Base-by-base conservation (phyloP, 2,797 vertebrate genomes). In the Lacerta bilineata region DNA sequence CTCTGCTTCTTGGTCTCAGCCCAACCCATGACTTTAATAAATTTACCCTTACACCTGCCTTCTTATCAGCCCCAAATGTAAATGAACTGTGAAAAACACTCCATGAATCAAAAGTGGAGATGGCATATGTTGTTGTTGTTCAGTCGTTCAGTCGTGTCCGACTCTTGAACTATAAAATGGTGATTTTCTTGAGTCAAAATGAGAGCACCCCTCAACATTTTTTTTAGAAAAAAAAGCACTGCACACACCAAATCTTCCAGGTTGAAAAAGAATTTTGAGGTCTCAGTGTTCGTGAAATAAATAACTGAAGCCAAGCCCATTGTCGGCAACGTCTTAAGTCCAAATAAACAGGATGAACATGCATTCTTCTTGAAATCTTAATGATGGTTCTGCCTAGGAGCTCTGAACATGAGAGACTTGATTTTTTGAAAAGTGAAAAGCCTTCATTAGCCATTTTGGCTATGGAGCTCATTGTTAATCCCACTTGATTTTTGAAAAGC, bases 291-390 rank as follows among this genome's bases (percentile, higher is more conserved):
- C 71, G 89, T 80, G 61, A 91, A 69, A 71, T 91, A 88, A 83
- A 86, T 85, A 88, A 88, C 55, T 82, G n/a, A 77, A 64, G 43
- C 83, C 89, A 88, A 93, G 55, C 27, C 90, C 41, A 41, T 88
- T 92, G 87, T 91, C 78, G 69, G 68, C n/a, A 94, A 88, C 20
- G 9, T 64, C 85, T 86, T 85, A 89, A 91, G 93, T 50, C 75
- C 84, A 88, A 93, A 92, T 78, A 91, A 90, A 89, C 78, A 29
- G 90, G 59, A 93, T 90, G 85, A 87, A 90, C 91, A 91, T 86
- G 50, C 92, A 91, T 93, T 90, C 46, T 79, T 91, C 85, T 75
- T 93, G 90, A 91, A 89, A 76, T 86, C 87, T 88, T 93, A 89
- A 89, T 83, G 80, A 93, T 85, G 75, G 72, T 46, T 87, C 84